Evolutionary conservation across 1,140 invertebrate species (phyloP), one percentile per base, ranked within the genome.

Genomic region (Xylocopa sonorina): DNA sequence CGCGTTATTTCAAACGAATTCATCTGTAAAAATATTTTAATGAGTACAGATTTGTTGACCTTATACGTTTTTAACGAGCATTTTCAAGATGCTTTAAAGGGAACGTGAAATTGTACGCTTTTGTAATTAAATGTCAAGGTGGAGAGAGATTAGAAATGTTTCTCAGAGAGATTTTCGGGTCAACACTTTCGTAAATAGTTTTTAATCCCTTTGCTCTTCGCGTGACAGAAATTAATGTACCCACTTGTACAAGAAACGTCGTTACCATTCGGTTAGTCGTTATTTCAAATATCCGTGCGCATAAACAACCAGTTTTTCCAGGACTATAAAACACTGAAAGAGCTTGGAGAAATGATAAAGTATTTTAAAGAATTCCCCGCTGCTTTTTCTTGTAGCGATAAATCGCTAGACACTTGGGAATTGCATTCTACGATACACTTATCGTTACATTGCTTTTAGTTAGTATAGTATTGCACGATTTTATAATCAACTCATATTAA

Each of bases 1-100:
- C 29, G 29, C 27, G 24, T 32, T 14, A 29, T 57, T 57, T 57
- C 43, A 50, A 21, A 21, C n/a, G 18, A 4, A 10, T 57, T 18
- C n/a, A 50, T 67, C 46, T n/a, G 46, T 50, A 50, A n/a, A n/a
- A 50, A 67, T 67, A 18, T n/a, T 32, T 34, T 14, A 1, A 66
- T 38, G 32, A 43, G 34, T 43, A 63, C 34, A 63, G 60, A 63
- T 41, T 18, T 34, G 3, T 21, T 10, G 7, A 60, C 16, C 38
- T 48, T 18, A 34, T 21, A 43, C 16, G 24, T 7, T 64, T 46
- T 64, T 64, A 48, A 64, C 6, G 7, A 46, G 16, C 41, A 27
- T 16, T 2, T 48, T 34, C 18, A 34, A 58, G 29, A 4, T 34
- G 29, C 38, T 60, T 21, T 21, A n/a, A 34, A 18, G 10, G 18